A percentile compares a stretch with the other conserved stretches of the same genome.
These are phyloP conservation scores for Drosophila seclusa DNA, from an alignment of 2,888 invertebrate genomes.

Conservation along the genomic window DNA sequence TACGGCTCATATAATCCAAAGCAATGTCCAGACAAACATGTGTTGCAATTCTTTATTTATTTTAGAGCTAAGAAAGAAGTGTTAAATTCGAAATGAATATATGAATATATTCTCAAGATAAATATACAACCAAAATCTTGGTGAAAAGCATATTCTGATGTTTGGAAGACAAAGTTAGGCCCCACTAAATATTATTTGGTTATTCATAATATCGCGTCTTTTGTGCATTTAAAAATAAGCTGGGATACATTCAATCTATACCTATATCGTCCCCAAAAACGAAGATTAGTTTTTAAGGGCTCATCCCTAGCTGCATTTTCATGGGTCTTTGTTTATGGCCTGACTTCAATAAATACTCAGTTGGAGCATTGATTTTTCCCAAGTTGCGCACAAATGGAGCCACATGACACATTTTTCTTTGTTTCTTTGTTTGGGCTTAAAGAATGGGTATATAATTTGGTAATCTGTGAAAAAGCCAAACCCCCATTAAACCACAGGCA, in stretches of 20 bases:
- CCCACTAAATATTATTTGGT: not conserved
- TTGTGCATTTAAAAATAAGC: not conserved
- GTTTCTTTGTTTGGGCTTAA: conserved; percentile 53
- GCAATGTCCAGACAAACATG: conserved; percentile 52
- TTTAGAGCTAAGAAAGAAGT: conserved; percentile 1
- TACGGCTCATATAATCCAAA: conserved; percentile 44
- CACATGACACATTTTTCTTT: conserved; percentile 53
- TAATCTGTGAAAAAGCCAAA: conserved; percentile 80
- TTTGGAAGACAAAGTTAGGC: not conserved
- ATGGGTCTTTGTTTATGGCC: conserved; percentile 30
- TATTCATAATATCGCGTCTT: rapidly evolving
- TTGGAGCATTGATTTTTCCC: conserved; percentile 58
- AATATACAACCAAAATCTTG: not conserved
- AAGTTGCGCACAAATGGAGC: conserved; percentile 48
- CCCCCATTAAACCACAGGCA: conserved; percentile 77
- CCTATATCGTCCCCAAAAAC: not conserved
- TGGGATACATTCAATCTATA: not conserved
- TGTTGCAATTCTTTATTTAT: conserved; percentile 49
- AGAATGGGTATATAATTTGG: conserved; percentile 68
- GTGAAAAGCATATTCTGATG: not conserved
- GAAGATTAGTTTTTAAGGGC: conserved; percentile 14
- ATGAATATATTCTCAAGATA: not conserved
- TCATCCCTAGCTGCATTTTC: not conserved
- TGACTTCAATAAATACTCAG: conserved; percentile 27
- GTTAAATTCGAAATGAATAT: not conserved